These are phyloP conservation scores for Sebastes itinus DNA, from an alignment of 2,797 vertebrate genomes.

Conservation along the genomic window DNA sequence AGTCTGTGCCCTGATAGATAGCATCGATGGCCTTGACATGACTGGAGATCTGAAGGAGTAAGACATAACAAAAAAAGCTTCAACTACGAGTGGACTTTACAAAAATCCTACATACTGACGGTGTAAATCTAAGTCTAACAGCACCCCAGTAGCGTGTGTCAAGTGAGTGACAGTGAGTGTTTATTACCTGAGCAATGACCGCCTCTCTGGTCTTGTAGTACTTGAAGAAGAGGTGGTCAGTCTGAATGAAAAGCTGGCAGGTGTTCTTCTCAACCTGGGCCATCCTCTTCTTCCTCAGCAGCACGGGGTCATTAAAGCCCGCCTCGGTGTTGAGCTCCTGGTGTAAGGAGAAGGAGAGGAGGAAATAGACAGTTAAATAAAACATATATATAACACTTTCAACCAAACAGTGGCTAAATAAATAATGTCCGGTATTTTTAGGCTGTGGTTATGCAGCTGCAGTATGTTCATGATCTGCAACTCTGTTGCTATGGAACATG, in stretches of 20 bases:
- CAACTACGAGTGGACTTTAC: not conserved
- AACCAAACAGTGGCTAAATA: slow-evolving; percentile 52
- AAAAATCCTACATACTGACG: not conserved
- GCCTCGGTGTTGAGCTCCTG: slow-evolving; percentile 65
- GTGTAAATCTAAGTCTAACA: not conserved
- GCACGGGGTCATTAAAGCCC: slow-evolving; percentile 70
- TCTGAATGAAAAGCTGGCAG: slow-evolving; percentile 98
- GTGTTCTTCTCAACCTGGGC: slow-evolving; percentile 94
- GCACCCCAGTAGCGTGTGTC: not conserved
- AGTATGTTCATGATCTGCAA: slow-evolving; percentile 10
- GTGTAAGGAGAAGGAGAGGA: slow-evolving; percentile 1
- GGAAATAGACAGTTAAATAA: slow-evolving; percentile 46
- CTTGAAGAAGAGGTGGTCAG: slow-evolving; percentile 95
- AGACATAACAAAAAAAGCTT: not conserved
- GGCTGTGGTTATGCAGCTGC: slow-evolving; percentile 5
- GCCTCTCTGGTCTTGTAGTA: slow-evolving; percentile 96
- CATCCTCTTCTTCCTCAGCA: slow-evolving; percentile 92
- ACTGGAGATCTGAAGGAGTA: slow-evolving; percentile 90
- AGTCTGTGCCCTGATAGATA: slow-evolving; percentile 98
- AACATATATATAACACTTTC: slow-evolving; percentile 47
- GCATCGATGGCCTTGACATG: slow-evolving; percentile 98
- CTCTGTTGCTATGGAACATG: slow-evolving; percentile 5
- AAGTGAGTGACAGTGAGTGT: not conserved
- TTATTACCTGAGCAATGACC: slow-evolving; percentile 93
- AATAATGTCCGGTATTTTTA: slow-evolving; percentile 60